A percentile compares a stretch with the other conserved stretches of the same genome.
Evolutionary conservation across 2,797 vertebrate species (phyloP).

Genomic region (Helostoma temminkii): DNA sequence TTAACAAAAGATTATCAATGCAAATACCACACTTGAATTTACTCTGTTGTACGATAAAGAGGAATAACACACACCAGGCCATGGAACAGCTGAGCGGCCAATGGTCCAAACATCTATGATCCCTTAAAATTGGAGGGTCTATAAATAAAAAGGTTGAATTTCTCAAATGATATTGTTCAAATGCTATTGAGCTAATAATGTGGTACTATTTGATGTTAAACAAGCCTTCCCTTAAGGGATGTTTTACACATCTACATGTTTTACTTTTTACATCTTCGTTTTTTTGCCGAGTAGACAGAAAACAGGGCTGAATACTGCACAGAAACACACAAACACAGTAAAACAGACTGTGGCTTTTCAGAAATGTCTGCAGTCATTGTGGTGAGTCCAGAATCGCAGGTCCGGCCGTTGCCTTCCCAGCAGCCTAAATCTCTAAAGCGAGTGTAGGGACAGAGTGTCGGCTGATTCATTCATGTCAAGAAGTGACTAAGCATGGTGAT

Average conservation of each 20-base stretch:
- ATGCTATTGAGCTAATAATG: no score
- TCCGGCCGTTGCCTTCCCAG: slow-evolving; percentile 72
- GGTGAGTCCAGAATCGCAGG: slow-evolving; percentile 67
- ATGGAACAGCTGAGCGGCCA: no score
- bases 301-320: slow-evolving; percentile 14
- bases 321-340: slow-evolving; percentile 17
- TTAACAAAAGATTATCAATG: no score
- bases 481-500: slow-evolving; percentile 62
- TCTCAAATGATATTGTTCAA: no score
- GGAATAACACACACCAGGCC: no score
- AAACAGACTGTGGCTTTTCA: slow-evolving; percentile 70
- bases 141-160: no score
- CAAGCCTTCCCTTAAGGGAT: neutral
- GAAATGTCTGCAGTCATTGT: slow-evolving; percentile 80
- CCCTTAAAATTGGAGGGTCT: no score
- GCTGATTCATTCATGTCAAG: slow-evolving; percentile 57
- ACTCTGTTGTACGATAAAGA: no score
- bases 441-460: slow-evolving; percentile 48
- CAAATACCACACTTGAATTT: no score
- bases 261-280: neutral
- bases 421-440: slow-evolving; percentile 57
- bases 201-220: neutral
- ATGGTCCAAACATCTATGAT: no score
- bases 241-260: neutral
- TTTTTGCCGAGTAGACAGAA: slow-evolving; percentile 47